phyloP scores from a whole-genome alignment of 2,113 vertebrate genomes.

The Halcyon senegalensis region DNA sequence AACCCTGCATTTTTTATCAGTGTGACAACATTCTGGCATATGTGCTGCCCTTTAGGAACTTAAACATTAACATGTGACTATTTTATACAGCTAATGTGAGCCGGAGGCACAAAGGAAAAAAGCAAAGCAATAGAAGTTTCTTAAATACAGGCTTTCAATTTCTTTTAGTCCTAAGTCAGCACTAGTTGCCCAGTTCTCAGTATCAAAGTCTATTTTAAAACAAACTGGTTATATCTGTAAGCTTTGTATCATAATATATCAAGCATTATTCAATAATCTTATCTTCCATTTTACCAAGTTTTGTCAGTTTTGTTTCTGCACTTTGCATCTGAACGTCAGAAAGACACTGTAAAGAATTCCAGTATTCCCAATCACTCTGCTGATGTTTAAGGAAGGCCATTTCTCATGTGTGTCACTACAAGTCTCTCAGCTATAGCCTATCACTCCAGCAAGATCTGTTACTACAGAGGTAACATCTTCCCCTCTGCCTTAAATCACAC shows the following conservation, averaged over 20 bases:
- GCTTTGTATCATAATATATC: neutral
- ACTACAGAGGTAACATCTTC: neutral
- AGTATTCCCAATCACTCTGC: neutral
- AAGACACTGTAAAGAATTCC: neutral
- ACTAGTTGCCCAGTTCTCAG: conserved; percentile 24
- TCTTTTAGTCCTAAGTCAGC: conserved; percentile 29
- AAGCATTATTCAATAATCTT: neutral
- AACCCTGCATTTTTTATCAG: conserved; percentile 27
- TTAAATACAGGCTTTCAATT: conserved; percentile 57
- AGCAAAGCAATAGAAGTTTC: conserved; percentile 47
- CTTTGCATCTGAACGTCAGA: neutral
- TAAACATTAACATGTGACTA: conserved; percentile 10
- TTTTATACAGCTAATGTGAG: conserved; percentile 57
- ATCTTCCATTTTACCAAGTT: neutral
- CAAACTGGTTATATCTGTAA: neutral
- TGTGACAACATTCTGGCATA: conserved; percentile 14
- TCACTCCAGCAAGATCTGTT: neutral
- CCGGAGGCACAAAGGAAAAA: conserved; percentile 35
- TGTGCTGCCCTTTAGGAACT: conserved; percentile 48
- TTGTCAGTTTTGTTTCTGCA: neutral
- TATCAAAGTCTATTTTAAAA: conserved; percentile 32
- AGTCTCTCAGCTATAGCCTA: neutral
- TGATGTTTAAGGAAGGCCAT: neutral
- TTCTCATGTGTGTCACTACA: neutral
- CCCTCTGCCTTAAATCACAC: neutral